These are phyloP conservation scores for Silurus meridionalis DNA, from an alignment of 2,113 vertebrate species.

Conservation along the genomic window DNA sequence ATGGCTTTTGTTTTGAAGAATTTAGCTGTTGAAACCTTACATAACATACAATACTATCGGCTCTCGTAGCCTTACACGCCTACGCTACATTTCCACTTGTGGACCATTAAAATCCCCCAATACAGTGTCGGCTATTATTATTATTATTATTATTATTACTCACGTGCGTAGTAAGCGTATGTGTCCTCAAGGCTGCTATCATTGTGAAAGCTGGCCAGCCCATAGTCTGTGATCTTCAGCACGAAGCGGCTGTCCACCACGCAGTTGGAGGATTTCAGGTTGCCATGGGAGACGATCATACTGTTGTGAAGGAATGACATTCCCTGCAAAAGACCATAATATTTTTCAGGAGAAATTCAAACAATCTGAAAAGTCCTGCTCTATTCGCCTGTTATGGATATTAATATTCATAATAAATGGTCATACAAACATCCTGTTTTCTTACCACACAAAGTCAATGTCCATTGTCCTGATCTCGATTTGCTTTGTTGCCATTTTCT, in stretches of 20 bases:
- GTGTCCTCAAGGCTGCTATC: conserved; percentile 68
- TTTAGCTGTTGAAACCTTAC: background rate
- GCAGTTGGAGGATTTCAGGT: conserved; percentile 93
- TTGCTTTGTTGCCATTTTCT: background rate
- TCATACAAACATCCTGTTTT: background rate
- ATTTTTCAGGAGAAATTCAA: conserved; percentile 1
- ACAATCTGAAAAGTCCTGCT: background rate
- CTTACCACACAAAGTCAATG: background rate
- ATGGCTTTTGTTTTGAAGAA: too few species aligned
- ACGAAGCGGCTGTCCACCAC: conserved; percentile 93
- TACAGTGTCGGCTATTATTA: too few species aligned
- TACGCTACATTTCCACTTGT: background rate
- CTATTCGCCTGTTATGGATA: too few species aligned
- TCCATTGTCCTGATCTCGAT: background rate
- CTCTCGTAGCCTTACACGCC: background rate
- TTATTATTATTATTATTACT: conserved; percentile 42
- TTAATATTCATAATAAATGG: background rate
- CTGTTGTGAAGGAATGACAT: conserved; percentile 91
- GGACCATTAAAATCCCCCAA: too few species aligned
- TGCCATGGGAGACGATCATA: conserved; percentile 84
- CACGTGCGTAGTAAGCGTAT: conserved; percentile 83
- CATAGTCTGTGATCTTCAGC: conserved; percentile 92
- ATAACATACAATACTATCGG: background rate
- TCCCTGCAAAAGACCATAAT: conserved; percentile 69
- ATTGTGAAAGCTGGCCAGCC: conserved; percentile 79